Evolutionary conservation across 1,140 invertebrate genomes (phyloP).

Genomic region (Forficula auricularia): DNA sequence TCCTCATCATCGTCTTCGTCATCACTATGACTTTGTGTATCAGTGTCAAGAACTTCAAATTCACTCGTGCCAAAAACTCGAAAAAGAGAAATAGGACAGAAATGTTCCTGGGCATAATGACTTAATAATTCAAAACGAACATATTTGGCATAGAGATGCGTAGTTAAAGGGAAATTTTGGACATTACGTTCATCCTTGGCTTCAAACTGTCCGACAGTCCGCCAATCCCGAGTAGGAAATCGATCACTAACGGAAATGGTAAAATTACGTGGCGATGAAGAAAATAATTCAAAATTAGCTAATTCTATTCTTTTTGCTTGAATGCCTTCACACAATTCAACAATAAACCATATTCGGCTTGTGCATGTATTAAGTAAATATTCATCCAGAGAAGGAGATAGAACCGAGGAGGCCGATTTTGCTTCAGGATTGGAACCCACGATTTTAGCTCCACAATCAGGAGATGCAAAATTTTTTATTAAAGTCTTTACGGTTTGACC

Average conservation of each 20-base stretch:
- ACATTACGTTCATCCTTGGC: slow-evolving; percentile 72
- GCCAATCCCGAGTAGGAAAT: slow-evolving; percentile 85
- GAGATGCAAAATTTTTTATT: slow-evolving; percentile 78
- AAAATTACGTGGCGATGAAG: slow-evolving; percentile 86
- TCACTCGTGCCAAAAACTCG: slow-evolving; percentile 81
- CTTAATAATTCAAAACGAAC: slow-evolving; percentile 70
- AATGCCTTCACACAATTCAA: slow-evolving; percentile 93
- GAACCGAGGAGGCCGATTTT: slow-evolving; percentile 59
- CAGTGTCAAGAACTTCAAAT: slow-evolving; percentile 69
- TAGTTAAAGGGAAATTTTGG: slow-evolving; percentile 67
- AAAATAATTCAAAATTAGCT: slow-evolving; percentile 96
- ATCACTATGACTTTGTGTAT: slow-evolving; percentile 36
- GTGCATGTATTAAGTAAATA: slow-evolving; percentile 95
- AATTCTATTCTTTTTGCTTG: slow-evolving; percentile 87
- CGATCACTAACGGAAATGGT: slow-evolving; percentile 72
- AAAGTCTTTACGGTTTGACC: neutral
- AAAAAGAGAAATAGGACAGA: slow-evolving; percentile 86
- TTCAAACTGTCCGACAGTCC: slow-evolving; percentile 64
- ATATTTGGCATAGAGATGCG: slow-evolving; percentile 81
- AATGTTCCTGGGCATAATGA: slow-evolving; percentile 91
- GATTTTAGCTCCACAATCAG: slow-evolving; percentile 93
- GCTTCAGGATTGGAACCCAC: slow-evolving; percentile 81
- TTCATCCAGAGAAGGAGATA: slow-evolving; percentile 81
- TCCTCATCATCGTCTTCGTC: slow-evolving; percentile 18
- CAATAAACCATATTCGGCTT: slow-evolving; percentile 83